Evolutionary conservation across 2,797 vertebrate species (phyloP), one percentile per base, ranked within the genome.

Genomic region (Falco naumanni): DNA sequence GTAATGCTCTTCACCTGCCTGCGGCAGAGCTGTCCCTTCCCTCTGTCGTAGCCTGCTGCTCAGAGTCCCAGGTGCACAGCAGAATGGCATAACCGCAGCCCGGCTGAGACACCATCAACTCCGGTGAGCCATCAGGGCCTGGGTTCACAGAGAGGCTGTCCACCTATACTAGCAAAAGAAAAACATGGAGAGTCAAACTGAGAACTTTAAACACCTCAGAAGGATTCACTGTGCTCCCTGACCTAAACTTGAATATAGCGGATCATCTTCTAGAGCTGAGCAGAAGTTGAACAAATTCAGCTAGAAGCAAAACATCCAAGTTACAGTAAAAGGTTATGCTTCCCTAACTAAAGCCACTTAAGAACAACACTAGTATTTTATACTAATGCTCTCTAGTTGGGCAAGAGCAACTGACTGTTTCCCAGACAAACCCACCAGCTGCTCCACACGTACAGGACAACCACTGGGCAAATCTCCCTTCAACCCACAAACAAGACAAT

Each of bases 101-200:
- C 2, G 99, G 99, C 98, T 99, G 99, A 4, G 99, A 99, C 53
- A 99, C 99, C 98, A 99, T 99, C 83, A 99, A 96, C 96, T 99
- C 98, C 0, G 99, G 99, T 37, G 98, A 94, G 74, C 99, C 99
- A 66, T 98, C 98, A 6, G 98, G 98, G 48, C 98, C 99, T 2
- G 98, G 98, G 82, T 99, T 99, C 95, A 99, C 99, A 0, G 99
- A 99, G n/a, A 99, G 98, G 95, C 99, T 99, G 97, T 99, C 99
- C 95, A 99, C 99, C 99, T 99, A 88, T 10, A 92, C 43, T 2
- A 11, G 47, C 66, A 91, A 24, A 87, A 41, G 37, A 39, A 90
- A 20, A 77, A 54, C 26, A 78, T 0, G 0, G 15, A 51, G 37
- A 63, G 22, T 17, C 1, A 2, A 90, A 50, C 9, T 18, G 41